A percentile compares a stretch with the other conserved stretches of the same genome.
Evolutionary conservation across 2,113 vertebrate genomes (phyloP).

Genomic region (Gobiocypris rarus): DNA sequence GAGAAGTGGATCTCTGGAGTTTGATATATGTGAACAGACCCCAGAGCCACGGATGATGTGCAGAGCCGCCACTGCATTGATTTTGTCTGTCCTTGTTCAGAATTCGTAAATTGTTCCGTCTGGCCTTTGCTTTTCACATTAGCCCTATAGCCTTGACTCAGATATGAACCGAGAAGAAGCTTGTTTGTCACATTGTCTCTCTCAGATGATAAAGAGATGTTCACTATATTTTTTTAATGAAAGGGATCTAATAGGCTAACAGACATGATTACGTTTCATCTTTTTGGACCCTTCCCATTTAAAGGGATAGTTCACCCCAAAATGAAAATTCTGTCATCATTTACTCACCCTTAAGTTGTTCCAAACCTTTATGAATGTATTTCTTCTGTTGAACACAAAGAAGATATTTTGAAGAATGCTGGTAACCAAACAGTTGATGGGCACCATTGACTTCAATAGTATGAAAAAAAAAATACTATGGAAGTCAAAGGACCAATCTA

Average conservation of each 20-base stretch:
- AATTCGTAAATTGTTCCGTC: slow-evolving; percentile 55
- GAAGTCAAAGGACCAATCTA: no score
- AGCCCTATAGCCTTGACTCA: slow-evolving; percentile 43
- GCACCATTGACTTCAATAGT: no score
- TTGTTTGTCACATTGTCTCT: neutral
- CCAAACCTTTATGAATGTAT: no score
- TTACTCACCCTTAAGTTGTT: no score
- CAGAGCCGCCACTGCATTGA: slow-evolving; percentile 41
- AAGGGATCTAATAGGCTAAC: neutral
- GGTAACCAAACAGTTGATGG: no score
- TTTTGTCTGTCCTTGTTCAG: slow-evolving; percentile 55
- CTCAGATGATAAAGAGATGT: neutral
- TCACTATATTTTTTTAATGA: neutral
- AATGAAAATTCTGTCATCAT: no score
- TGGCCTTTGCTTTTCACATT: slow-evolving; percentile 52
- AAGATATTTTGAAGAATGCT: no score
- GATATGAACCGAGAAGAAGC: slow-evolving; percentile 7
- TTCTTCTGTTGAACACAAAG: no score
- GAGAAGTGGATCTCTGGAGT: slow-evolving; percentile 12
- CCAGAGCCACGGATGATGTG: slow-evolving; percentile 48
- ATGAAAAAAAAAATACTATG: no score
- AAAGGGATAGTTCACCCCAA: no score
- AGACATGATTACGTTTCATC: neutral
- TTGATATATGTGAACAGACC: slow-evolving; percentile 45
- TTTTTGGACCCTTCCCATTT: neutral